phyloP scores from a whole-genome alignment of 30 jellyfish, hydroid and myxozoan genomes.

The Chrysaora quinquecirrha region DNA sequence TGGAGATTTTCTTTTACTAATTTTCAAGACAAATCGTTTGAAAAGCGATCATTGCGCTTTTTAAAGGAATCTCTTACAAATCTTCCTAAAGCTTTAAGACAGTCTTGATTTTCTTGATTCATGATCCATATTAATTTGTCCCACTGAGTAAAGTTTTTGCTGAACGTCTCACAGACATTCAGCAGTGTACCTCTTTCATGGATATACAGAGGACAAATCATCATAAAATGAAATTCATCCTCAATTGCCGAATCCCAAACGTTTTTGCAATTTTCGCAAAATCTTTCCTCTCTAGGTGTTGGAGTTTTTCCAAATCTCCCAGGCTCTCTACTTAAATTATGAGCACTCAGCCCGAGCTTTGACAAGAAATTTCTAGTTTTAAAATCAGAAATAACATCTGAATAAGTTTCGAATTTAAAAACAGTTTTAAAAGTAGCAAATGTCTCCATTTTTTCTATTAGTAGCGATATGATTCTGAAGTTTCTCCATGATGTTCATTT shows the following conservation, averaged over 20 bases:
- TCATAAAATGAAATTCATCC: no score
- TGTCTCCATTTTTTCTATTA: neutral
- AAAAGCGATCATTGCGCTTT: neutral
- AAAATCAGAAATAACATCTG: neutral
- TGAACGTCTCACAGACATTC: neutral
- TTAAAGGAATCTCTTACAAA: neutral
- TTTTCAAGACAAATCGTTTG: neutral
- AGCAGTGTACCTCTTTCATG: neutral
- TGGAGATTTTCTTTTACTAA: neutral
- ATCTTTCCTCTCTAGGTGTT: no score
- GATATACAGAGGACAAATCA: no score
- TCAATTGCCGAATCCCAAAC: no score
- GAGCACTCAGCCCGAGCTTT: no score
- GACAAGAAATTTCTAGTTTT: no score
- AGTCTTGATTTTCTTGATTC: slow-evolving; percentile 13
- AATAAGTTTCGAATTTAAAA: slow-evolving; percentile 7
- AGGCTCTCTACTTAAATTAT: no score
- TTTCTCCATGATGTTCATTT: neutral
- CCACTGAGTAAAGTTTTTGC: neutral
- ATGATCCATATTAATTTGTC: slow-evolving; percentile 13
- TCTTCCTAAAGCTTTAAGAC: neutral
- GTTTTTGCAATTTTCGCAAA: no score
- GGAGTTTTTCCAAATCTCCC: no score
- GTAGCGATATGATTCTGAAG: neutral
- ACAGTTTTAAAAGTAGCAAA: slow-evolving; percentile 12